These are phyloP conservation scores for Clarias platycephalus DNA, from an alignment of 2,797 vertebrate genomes.

Conservation along the genomic window DNA sequence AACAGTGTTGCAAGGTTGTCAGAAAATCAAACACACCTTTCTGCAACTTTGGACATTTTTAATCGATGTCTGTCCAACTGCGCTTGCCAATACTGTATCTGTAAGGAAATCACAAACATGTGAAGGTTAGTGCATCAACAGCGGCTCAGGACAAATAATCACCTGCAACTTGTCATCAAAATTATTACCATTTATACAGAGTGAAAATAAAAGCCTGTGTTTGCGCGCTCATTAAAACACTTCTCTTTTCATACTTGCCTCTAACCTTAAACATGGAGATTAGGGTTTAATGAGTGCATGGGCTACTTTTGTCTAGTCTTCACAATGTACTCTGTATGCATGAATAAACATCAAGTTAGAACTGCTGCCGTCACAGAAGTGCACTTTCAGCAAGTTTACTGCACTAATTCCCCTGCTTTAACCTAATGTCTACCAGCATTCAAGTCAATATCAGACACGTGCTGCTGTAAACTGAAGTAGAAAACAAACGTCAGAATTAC, in stretches of 20 bases:
- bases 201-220: neutral
- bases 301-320: constrained; percentile 32
- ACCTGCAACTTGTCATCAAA: neutral
- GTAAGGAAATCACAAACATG: constrained; percentile 55
- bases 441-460: neutral
- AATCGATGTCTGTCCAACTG: constrained; percentile 85
- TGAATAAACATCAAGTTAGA: constrained; percentile 9
- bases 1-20: neutral
- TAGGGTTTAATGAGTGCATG: constrained; percentile 20
- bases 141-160: neutral
- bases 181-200: constrained; percentile 1
- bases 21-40: constrained; percentile 73
- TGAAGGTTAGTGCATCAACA: neutral
- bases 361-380: constrained; percentile 3
- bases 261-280: constrained; percentile 10
- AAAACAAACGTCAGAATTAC: neutral
- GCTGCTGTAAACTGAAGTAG: neutral
- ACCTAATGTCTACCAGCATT: neutral
- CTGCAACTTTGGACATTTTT: constrained; percentile 90
- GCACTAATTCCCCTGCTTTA: neutral
- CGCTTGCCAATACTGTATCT: constrained; percentile 85
- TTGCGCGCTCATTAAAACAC: neutral
- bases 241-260: neutral
- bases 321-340: neutral
- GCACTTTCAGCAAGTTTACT: neutral